phyloP scores from a whole-genome alignment of 2,888 invertebrate species.

The Microdon myrmicae region DNA sequence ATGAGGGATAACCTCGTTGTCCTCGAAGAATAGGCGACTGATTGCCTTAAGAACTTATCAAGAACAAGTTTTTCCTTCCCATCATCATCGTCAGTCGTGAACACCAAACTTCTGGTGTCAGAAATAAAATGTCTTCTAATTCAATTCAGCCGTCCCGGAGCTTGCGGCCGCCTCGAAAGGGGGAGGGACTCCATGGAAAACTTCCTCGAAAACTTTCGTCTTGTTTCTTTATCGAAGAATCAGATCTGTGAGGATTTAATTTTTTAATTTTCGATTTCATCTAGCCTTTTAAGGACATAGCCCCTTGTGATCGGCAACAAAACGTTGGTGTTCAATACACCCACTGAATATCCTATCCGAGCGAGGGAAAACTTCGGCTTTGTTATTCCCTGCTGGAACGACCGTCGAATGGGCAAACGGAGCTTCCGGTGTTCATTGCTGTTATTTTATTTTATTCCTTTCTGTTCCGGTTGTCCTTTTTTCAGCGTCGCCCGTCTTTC shows the following conservation, averaged over 20 bases:
- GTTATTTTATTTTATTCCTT: too few species aligned
- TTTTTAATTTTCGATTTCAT: slow-evolving; percentile 45
- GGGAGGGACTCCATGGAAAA: background rate
- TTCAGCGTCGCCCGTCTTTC: too few species aligned
- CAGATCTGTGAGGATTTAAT: slow-evolving; percentile 50
- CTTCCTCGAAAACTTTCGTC: too few species aligned
- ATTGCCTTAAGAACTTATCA: slow-evolving; percentile 43
- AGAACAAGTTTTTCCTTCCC: slow-evolving; percentile 29
- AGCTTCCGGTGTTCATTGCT: too few species aligned
- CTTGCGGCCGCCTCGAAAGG: slow-evolving; percentile 2
- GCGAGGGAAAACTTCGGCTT: slow-evolving; percentile 13
- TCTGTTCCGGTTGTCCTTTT: slow-evolving; percentile 5
- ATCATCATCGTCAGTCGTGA: slow-evolving; percentile 48
- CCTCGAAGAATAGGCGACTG: slow-evolving; percentile 45
- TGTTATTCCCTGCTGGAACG: slow-evolving; percentile 1
- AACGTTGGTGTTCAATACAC: too few species aligned
- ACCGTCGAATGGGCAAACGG: background rate
- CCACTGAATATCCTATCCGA: background rate
- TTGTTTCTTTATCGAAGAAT: slow-evolving; percentile 41
- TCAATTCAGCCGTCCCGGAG: slow-evolving; percentile 43
- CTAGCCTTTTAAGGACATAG: too few species aligned
- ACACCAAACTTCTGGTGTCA: slow-evolving; percentile 47
- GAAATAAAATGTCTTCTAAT: slow-evolving; percentile 48
- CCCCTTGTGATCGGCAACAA: too few species aligned
- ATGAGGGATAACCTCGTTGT: too few species aligned